These are phyloP conservation scores for Spodoptera exigua DNA, from an alignment of 2,888 invertebrate species.

Conservation along the genomic window DNA sequence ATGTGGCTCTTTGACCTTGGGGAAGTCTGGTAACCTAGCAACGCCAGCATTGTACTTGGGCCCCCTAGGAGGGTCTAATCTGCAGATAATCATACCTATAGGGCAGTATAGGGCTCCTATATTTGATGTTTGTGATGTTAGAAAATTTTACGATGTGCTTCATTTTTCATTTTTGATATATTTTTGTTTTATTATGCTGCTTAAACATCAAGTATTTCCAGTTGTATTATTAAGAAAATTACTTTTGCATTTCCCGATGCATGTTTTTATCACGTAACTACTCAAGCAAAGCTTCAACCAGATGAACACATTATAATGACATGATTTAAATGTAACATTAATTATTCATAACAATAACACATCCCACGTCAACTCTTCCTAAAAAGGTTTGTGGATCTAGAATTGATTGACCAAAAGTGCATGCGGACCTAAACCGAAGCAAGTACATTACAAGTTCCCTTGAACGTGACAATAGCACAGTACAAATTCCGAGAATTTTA, in stretches of 20 bases:
- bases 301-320: too few species aligned
- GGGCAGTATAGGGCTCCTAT: slow-evolving; percentile 81
- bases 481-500: slow-evolving; percentile 31
- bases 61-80: slow-evolving; percentile 82
- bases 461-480: neutral
- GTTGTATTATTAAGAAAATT: too few species aligned
- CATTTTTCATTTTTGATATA: slow-evolving; percentile 26
- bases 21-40: slow-evolving; percentile 85
- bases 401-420: too few species aligned
- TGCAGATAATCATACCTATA: slow-evolving; percentile 84
- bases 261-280: too few species aligned
- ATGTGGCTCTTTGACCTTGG: slow-evolving; percentile 86
- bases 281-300: too few species aligned
- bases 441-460: neutral
- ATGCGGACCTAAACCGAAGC: too few species aligned
- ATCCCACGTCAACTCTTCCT: too few species aligned
- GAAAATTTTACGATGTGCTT: slow-evolving; percentile 58
- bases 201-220: neutral
- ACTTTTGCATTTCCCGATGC: too few species aligned
- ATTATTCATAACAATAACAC: too few species aligned
- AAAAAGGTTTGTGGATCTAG: too few species aligned
- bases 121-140: slow-evolving; percentile 72
- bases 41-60: slow-evolving; percentile 78
- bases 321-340: too few species aligned
- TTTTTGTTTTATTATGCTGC: neutral